Evolutionary conservation across 2,888 invertebrate species (phyloP).

Genomic region (Melieria omissa): DNA sequence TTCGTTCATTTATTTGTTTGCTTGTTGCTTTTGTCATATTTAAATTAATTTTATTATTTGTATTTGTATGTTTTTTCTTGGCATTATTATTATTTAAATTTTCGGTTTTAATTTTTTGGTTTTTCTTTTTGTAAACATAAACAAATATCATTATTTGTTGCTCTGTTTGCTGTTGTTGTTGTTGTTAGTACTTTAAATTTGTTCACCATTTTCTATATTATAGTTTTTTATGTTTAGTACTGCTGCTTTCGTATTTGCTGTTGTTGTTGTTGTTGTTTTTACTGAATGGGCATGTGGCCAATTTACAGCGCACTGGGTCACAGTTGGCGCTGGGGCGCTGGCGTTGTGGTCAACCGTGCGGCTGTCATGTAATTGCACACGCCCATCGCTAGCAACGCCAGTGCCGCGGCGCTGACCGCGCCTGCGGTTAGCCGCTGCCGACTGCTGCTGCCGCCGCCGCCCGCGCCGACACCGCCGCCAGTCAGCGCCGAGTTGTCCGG

Average conservation of each 20-base stretch:
- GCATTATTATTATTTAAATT: conserved; percentile 11
- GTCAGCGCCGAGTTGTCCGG: conserved; percentile 67
- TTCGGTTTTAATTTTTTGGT: conserved; percentile 26
- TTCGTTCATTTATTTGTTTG: conserved; percentile 4
- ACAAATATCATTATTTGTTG: conserved; percentile 31
- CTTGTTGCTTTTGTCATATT: conserved; percentile 1
- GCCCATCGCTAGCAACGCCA: conserved; percentile 15
- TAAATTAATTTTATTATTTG: conserved; percentile 20
- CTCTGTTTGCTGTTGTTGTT: conserved; percentile 29
- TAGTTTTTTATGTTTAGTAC: conserved; percentile 31
- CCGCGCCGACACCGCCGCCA: conserved; percentile 52
- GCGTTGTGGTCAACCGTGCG: not conserved
- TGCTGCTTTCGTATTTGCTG: conserved; percentile 33
- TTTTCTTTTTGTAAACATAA: conserved; percentile 38
- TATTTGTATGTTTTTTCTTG: conserved; percentile 23
- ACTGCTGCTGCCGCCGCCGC: conserved; percentile 45
- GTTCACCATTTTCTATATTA: conserved; percentile 39
- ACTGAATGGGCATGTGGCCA: not conserved
- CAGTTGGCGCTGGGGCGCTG: conserved; percentile 48
- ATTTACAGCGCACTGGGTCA: conserved; percentile 50
- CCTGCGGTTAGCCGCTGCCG: conserved; percentile 32
- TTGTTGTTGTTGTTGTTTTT: conserved; percentile 22
- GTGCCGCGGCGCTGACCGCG: conserved; percentile 43
- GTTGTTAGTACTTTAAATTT: conserved; percentile 38
- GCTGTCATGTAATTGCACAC: conserved; percentile 15